These are phyloP conservation scores for Acanthosepion lycidas DNA, from an alignment of 2,888 invertebrate genomes.

Conservation along the genomic window DNA sequence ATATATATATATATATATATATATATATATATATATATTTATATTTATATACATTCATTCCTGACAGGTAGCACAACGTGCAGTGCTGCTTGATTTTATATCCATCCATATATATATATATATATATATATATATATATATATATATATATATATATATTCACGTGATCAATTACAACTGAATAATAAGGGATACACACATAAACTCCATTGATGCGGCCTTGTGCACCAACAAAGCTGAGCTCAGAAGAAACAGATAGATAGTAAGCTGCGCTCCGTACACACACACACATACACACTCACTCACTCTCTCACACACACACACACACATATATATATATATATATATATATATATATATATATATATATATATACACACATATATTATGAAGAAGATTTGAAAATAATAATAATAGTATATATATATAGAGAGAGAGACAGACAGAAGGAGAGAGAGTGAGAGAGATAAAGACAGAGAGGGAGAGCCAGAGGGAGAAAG, in stretches of 20 bases:
- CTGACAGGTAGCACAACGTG: too few species aligned
- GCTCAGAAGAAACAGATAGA: too few species aligned
- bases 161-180: background rate
- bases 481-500: background rate
- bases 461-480: background rate
- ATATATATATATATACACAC: background rate
- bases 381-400: background rate
- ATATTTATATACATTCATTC: too few species aligned
- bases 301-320: background rate
- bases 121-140: background rate
- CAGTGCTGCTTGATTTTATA: too few species aligned
- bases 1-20: too few species aligned
- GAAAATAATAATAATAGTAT: background rate
- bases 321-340: background rate
- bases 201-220: too few species aligned
- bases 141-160: background rate
- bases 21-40: too few species aligned
- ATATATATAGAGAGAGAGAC: background rate
- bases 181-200: background rate
- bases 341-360: background rate
- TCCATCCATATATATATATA: background rate
- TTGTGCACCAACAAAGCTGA: too few species aligned
- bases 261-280: too few species aligned
- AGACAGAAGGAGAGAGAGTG: background rate
- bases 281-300: too few species aligned